Base-by-base conservation (phyloP, 2,888 invertebrate genomes). In the Ophioninae sp. region DNA sequence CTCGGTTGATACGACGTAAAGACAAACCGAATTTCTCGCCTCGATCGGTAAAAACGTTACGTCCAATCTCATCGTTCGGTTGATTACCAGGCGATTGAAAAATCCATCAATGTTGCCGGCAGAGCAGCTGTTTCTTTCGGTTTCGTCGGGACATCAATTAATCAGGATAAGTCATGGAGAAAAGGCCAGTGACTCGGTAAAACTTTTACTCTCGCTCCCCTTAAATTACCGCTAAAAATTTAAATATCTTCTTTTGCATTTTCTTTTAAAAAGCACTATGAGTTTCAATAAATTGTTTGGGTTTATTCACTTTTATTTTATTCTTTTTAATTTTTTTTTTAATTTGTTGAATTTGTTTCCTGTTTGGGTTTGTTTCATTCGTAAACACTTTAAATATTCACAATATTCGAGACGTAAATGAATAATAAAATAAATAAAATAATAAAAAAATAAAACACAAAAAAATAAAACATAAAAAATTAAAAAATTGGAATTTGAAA, bases 1-100 rank as follows among this genome's bases (percentile, higher is more conserved):
- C 72, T 10, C 3, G 41, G 71, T 65, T 68, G 73, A 63, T 56
- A 58, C 10, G 41, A 39, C 37, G n/a, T 63, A 63, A n/a, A 13
- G 22, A 8, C 23, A 23, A 7, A 51, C 51, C 17, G 51, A 17
- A 51, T 5, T 17, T 17, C 17, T 17, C 51, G 51, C 17, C 51
- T 51, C 51, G 17, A 51, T 51, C 51, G 51, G 17, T 51, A 51
- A 51, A 6, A 17, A 51, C 17, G 51, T 17, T 17, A 6, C 51
- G 17, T 6, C 13, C 13, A 17, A 13, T 13, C 17, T 51, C 17
- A 3, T 51, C 51, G 5, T 5, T 17, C 51, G 5, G 17, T 17
- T 5, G 17, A 51, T 51, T 51, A 13, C 2, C 51, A 6, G 51
- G 51, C 5, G 17, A 10, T 17, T 6, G 51, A 17, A 13, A 10